Evolutionary conservation across 2,113 vertebrate species (phyloP).

Genomic region (Acanthisitta chloris): DNA sequence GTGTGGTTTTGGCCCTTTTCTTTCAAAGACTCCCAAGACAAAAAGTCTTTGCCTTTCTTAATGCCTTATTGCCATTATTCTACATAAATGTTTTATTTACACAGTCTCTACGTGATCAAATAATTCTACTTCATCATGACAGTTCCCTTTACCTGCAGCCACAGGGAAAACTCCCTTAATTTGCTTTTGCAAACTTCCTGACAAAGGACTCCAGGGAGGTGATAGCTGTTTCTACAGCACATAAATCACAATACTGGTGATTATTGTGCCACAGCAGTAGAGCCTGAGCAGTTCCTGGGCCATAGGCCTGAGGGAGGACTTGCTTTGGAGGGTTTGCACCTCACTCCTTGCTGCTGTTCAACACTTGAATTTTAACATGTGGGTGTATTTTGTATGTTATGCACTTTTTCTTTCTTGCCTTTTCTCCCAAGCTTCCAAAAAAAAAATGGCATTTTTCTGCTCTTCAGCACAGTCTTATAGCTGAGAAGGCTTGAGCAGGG

Average conservation of each 20-base stretch:
- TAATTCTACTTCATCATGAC: neutral
- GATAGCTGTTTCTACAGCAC: neutral
- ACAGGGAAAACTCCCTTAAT: neutral
- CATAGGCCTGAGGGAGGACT: neutral
- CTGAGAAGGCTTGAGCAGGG: neutral
- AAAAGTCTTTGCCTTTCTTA: no score
- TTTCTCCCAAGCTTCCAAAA: neutral
- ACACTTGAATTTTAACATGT: neutral
- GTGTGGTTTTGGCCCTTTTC: neutral
- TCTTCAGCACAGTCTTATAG: neutral
- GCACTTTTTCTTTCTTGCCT: neutral
- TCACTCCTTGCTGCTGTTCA: neutral
- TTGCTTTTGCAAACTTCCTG: neutral
- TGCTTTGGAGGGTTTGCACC: neutral
- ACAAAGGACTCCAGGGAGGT: neutral
- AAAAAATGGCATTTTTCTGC: no score
- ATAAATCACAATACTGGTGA: neutral
- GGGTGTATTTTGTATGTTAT: neutral
- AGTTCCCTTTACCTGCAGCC: neutral
- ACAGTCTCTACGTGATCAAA: neutral
- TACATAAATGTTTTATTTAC: conserved; percentile 2
- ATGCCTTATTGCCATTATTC: no score
- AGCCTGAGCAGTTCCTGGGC: neutral
- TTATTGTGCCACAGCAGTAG: neutral
- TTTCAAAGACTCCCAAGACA: neutral